Conservation (phyloP, 1,140 invertebrate genomes). For the Panagrolaimus sp. region DNA sequence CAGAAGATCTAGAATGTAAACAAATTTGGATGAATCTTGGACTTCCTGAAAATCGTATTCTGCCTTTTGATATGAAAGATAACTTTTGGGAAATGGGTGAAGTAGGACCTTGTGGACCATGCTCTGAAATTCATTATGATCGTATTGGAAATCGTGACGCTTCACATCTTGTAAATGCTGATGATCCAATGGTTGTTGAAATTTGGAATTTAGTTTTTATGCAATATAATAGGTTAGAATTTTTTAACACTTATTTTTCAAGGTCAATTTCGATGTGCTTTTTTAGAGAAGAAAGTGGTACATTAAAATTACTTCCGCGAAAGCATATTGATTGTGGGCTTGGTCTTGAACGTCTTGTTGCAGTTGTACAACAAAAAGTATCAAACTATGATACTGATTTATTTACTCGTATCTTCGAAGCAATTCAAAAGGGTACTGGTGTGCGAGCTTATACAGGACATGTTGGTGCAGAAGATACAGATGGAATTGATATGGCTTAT, state of each 20-base stretch:
- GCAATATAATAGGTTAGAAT: conserved; percentile 91
- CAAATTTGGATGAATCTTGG: conserved; percentile 72
- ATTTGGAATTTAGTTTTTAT: conserved; percentile 99
- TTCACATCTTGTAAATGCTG: conserved; percentile 86
- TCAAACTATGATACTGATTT: conserved; percentile 99
- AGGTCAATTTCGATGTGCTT: too few species aligned
- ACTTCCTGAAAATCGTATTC: conserved; percentile 69
- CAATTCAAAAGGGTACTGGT: conserved; percentile 79
- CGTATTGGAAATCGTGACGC: conserved; percentile 84
- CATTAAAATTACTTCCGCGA: conserved; percentile 76
- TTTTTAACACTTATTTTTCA: too few species aligned
- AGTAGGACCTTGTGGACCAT: conserved; percentile 96
- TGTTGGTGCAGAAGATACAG: conserved; percentile 79
- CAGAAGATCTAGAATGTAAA: conserved; percentile 87
- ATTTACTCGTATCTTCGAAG: conserved; percentile 85
- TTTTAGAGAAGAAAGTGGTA: conserved; percentile 62
- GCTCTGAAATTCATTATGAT: conserved; percentile 97
- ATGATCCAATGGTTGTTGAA: conserved; percentile 96
- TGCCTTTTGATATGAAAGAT: conserved; percentile 96
- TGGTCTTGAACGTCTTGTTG: conserved; percentile 90
- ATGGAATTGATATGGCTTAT: conserved; percentile 98
- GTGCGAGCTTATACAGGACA: conserved; percentile 76
- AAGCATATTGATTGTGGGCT: conserved; percentile 98
- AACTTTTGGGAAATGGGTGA: conserved; percentile 99
- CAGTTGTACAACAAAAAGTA: conserved; percentile 89